Base-by-base conservation (phyloP, 1,140 invertebrate species). In the Cotesia chilonis region DNA sequence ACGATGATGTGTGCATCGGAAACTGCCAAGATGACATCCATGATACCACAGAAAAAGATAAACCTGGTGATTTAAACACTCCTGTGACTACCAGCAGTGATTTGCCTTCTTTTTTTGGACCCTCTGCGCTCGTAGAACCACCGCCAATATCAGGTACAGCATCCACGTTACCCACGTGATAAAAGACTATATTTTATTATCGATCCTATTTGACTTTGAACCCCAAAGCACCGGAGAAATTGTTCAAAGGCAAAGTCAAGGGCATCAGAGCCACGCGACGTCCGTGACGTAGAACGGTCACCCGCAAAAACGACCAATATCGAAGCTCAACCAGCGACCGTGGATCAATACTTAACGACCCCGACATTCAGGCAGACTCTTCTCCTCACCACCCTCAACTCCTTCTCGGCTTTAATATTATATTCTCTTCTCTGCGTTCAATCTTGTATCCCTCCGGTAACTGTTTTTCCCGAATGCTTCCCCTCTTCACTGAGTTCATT, bases 101-200 rank as follows among this genome's bases (percentile, higher is more conserved):
- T 88, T 88, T 92, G 81, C 92, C 93, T 73, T 90, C 90, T 76
- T 94, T 94, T 87, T 94, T 94, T 83, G 92, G 92, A 14, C 92
- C 92, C 64, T 91, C 88, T 75, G 92, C 90, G 71, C 91, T 94
- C 77, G 91, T 95, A 71, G 94, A 95, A 85, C 94, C 94, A 75
- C 93, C 94, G 74, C 92, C 93, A 74, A 95, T 95, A 81, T 93
- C 94, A 91, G 94, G 94, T 95, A 81, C 73, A 52, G 12, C 47
- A 60, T 47, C 17, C 68, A 38, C 17, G 60, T n/a, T 6, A 47
- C 7, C 75, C 28, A 28, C 28, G 28, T 28, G 28, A 78, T 74
- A 7, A 17, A 47, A 51, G 36, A 38, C 47, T 36, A 51, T 51
- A n/a, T 51, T 4, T 14, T 10, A 20, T 6, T 9, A 20, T 65